Evolutionary conservation across 2,888 invertebrate species (phyloP).

Genomic region (Sinotaia quadrata): DNA sequence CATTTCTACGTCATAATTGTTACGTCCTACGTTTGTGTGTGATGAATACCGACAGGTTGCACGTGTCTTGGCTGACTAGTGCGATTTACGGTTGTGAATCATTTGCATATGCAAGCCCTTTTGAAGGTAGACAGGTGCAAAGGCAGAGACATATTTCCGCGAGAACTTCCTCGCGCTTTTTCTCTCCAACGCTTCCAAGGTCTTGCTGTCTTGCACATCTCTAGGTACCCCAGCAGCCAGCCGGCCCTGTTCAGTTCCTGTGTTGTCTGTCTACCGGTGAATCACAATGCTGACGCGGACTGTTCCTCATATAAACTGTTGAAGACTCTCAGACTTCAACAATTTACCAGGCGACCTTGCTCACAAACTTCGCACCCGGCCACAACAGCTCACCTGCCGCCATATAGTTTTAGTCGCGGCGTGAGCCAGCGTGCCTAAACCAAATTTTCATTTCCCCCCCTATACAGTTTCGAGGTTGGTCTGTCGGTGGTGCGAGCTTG

Average conservation of each 20-base stretch:
- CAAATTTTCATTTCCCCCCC: no score
- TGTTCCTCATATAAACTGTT: conserved; percentile 11
- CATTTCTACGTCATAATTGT: no score
- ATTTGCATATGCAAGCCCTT: conserved; percentile 30
- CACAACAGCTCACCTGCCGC: neutral
- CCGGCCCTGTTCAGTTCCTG: neutral
- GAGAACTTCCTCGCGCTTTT: neutral
- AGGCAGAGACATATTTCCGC: neutral
- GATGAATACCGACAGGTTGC: neutral
- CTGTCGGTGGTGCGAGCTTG: no score
- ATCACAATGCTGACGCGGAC: conserved; percentile 23
- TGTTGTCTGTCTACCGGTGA: conserved; percentile 14
- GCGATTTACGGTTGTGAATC: neutral
- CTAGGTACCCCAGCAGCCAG: neutral
- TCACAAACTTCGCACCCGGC: neutral
- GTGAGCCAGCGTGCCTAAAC: no score
- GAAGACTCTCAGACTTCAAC: conserved; percentile 6
- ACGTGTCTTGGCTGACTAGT: neutral
- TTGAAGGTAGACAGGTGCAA: conserved; percentile 30
- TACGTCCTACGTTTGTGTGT: no score
- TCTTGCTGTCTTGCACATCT: neutral
- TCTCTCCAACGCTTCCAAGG: neutral
- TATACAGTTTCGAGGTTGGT: no score
- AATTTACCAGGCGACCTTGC: conserved; percentile 9
- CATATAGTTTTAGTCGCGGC: no score